Conservation (phyloP, 2,113 vertebrate genomes). For the Felis chaus region DNA sequence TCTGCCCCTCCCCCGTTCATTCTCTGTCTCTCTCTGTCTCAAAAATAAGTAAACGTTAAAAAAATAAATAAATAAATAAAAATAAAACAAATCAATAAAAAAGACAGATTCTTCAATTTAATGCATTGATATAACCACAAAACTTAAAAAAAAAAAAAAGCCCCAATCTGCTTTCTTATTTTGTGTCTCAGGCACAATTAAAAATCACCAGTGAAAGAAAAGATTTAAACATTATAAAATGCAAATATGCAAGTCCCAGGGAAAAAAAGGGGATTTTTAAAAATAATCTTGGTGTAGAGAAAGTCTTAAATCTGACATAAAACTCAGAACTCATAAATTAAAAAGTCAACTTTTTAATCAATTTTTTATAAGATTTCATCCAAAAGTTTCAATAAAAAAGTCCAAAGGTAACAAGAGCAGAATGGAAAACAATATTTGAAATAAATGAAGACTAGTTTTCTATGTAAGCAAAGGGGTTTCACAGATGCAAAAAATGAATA, state of each 20-base stretch:
- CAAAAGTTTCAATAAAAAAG: constrained; percentile 12
- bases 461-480: not conserved
- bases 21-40: no score
- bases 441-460: not conserved
- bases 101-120: no score
- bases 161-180: not conserved
- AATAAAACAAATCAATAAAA: no score
- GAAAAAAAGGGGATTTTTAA: not conserved
- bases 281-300: not conserved
- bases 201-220: not conserved
- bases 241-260: not conserved
- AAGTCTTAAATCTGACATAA: not conserved
- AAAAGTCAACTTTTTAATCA: not conserved
- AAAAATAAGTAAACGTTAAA: no score
- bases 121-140: no score
- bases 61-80: no score
- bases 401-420: not conserved
- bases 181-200: not conserved
- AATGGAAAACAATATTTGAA: constrained; percentile 5
- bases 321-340: constrained; percentile 15
- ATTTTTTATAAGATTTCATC: not conserved
- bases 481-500: not conserved
- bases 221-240: not conserved
- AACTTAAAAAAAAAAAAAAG: not conserved
- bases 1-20: no score